Conservation (phyloP, 2,888 invertebrate genomes). For the Coecobrya sp. region DNA sequence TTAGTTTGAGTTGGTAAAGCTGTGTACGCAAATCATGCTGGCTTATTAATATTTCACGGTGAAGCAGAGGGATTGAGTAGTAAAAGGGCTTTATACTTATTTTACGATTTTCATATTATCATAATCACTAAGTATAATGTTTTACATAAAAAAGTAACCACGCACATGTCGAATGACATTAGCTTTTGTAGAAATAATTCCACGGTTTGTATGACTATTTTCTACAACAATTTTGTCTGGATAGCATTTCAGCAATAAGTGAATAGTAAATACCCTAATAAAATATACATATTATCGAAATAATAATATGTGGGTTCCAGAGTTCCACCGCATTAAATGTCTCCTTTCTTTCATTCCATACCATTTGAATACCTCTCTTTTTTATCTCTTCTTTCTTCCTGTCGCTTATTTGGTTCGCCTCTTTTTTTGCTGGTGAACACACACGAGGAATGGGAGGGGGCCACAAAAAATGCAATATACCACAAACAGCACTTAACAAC, state of each 20-base stretch:
- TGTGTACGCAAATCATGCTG: conserved; percentile 46
- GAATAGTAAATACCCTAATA: not conserved
- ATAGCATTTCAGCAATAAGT: not conserved
- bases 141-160: not conserved
- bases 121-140: not conserved
- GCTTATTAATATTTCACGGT: conserved; percentile 50
- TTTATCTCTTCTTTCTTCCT: conserved; percentile 24
- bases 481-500: conserved; percentile 25
- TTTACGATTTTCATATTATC: conserved; percentile 14
- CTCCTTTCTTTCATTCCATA: not conserved
- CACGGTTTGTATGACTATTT: not conserved
- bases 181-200: not conserved
- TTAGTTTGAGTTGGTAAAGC: not conserved
- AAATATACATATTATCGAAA: conserved; percentile 28
- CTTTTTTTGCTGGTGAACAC: not conserved
- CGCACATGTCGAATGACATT: not conserved
- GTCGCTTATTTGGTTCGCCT: not conserved
- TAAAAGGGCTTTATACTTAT: not conserved
- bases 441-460: conserved; percentile 18
- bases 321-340: not conserved
- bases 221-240: not conserved
- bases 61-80: not conserved
- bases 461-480: conserved; percentile 26
- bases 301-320: not conserved
- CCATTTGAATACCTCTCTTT: conserved; percentile 10